phyloP scores from a whole-genome alignment of 2,888 invertebrate species.

The Metallyticus violacea region DNA sequence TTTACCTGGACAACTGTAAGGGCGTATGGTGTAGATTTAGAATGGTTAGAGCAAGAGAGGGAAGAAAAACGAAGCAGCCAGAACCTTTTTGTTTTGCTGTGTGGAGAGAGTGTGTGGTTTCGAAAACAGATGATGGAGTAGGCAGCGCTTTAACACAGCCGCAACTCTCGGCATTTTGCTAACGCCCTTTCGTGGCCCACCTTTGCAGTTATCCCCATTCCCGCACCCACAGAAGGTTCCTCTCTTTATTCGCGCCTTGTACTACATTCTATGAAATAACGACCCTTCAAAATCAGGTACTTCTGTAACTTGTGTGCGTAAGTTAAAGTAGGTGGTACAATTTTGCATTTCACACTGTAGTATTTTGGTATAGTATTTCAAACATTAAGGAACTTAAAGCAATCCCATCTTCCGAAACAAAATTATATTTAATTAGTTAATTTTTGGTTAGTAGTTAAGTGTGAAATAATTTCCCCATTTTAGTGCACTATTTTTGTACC shows the following conservation, averaged over 20 bases:
- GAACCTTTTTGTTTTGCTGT: not conserved
- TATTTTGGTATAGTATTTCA: no score
- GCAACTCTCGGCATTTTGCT: not conserved
- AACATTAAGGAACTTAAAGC: no score
- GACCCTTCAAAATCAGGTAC: not conserved
- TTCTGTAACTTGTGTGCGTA: not conserved
- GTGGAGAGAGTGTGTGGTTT: not conserved
- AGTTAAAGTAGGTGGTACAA: not conserved
- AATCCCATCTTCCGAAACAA: no score
- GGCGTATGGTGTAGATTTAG: not conserved
- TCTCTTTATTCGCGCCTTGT: not conserved
- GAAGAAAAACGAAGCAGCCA: not conserved
- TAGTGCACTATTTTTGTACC: no score
- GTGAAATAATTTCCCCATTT: no score
- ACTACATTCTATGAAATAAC: not conserved
- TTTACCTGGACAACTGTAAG: not conserved
- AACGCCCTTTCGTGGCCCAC: not conserved
- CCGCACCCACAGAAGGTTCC: no score
- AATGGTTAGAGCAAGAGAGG: not conserved
- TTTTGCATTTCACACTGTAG: no score
- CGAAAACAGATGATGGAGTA: conserved; percentile 9
- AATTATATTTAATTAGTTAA: no score
- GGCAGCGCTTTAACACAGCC: not conserved
- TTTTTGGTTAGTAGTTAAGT: no score
- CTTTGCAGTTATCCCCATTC: not conserved